phyloP scores from a whole-genome alignment of 2,888 invertebrate genomes.

The Thereva nobilitata region DNA sequence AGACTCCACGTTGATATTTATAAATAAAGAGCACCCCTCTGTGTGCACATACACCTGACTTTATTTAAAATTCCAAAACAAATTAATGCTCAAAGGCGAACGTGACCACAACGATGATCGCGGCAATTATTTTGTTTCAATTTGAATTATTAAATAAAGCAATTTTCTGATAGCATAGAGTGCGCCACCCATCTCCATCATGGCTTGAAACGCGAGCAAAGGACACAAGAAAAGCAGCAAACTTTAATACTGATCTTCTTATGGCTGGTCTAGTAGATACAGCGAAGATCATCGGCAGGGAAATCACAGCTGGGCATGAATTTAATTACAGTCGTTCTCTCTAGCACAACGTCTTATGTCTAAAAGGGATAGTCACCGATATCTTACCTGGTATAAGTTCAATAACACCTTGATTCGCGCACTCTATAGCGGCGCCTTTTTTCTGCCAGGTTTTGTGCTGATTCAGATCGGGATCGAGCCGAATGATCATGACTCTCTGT shows the following conservation, averaged over 20 bases:
- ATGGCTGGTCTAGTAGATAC: too few species aligned
- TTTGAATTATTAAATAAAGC: slow-evolving; percentile 22
- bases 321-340: slow-evolving; percentile 17
- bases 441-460: slow-evolving; percentile 14
- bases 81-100: not conserved
- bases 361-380: slow-evolving; percentile 22
- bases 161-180: slow-evolving; percentile 3
- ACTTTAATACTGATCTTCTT: too few species aligned
- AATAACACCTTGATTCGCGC: slow-evolving; percentile 15
- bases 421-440: slow-evolving; percentile 1
- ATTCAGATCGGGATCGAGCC: slow-evolving; percentile 12
- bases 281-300: slow-evolving; percentile 15
- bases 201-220: slow-evolving; percentile 4
- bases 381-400: slow-evolving; percentile 5
- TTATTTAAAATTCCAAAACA: not conserved
- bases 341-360: slow-evolving; percentile 1
- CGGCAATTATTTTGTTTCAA: slow-evolving; percentile 23
- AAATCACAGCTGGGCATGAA: slow-evolving; percentile 25
- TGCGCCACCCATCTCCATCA: not conserved
- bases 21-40: too few species aligned
- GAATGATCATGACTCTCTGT: slow-evolving; percentile 7
- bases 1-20: too few species aligned
- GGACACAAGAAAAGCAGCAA: too few species aligned
- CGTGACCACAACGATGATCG: slow-evolving; percentile 18
- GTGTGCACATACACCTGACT: not conserved